Conservation (phyloP, 2,888 invertebrate species). For the Galerucella calmariensis region DNA sequence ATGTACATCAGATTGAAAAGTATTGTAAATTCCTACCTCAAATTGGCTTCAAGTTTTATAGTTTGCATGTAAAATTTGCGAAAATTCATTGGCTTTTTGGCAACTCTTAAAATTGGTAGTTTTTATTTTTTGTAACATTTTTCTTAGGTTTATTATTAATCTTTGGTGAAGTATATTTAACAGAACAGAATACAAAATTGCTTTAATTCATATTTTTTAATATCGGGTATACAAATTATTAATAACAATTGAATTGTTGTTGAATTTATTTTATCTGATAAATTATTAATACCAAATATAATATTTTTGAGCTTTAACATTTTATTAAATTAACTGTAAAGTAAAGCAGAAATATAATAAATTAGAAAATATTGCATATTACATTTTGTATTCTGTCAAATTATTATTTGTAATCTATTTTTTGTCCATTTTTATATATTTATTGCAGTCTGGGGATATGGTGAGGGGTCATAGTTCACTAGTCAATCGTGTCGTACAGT, state of each 20-base stretch:
- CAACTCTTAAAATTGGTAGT: slow-evolving; percentile 15
- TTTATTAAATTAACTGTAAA: no score
- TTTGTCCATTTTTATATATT: slow-evolving; percentile 27
- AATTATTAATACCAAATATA: no score
- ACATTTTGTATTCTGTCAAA: slow-evolving; percentile 12
- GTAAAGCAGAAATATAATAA: no score
- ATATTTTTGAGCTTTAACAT: no score
- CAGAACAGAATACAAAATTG: slow-evolving; percentile 7
- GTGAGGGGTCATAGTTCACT: slow-evolving; percentile 68
- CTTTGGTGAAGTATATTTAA: background rate
- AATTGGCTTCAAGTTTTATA: slow-evolving; percentile 10
- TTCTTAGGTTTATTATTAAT: background rate
- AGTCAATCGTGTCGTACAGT: slow-evolving; percentile 73
- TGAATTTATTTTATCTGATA: no score
- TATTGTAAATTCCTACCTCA: background rate
- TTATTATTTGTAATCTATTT: slow-evolving; percentile 19
- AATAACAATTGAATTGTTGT: no score
- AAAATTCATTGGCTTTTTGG: slow-evolving; percentile 24
- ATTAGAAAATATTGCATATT: no score
- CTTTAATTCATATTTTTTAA: background rate
- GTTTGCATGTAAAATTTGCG: slow-evolving; percentile 14
- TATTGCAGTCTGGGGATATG: slow-evolving; percentile 71
- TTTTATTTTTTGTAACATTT: slow-evolving; percentile 20
- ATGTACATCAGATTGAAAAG: slow-evolving; percentile 1
- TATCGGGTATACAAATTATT: no score